These are phyloP conservation scores for Dermolepida albohirtum DNA, from an alignment of 2,888 invertebrate genomes.

Conservation along the genomic window DNA sequence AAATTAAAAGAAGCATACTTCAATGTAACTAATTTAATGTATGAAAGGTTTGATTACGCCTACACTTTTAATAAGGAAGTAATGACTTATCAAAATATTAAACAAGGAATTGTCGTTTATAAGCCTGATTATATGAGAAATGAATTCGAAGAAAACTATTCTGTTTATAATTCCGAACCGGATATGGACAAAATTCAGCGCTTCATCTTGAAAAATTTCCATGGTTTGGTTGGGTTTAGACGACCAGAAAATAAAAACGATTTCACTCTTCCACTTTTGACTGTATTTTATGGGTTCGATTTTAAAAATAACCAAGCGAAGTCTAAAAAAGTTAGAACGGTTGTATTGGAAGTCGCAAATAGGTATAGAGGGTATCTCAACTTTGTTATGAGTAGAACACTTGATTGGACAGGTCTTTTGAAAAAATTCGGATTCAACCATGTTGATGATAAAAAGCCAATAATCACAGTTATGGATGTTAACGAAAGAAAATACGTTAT, in stretches of 20 bases:
- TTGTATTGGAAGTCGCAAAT: slow-evolving; percentile 8
- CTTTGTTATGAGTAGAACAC: slow-evolving; percentile 24
- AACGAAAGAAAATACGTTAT: slow-evolving; percentile 31
- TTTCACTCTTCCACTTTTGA: slow-evolving; percentile 12
- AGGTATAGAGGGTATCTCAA: slow-evolving; percentile 11
- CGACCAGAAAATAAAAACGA: slow-evolving; percentile 26
- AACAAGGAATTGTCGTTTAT: slow-evolving; percentile 21
- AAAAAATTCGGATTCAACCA: slow-evolving; percentile 15
- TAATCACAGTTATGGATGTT: not conserved
- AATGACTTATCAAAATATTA: slow-evolving; percentile 18
- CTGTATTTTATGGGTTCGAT: slow-evolving; percentile 27
- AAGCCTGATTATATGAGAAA: slow-evolving; percentile 39
- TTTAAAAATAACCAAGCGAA: not conserved
- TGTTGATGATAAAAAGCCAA: not conserved
- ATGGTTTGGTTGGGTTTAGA: slow-evolving; percentile 32
- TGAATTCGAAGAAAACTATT: slow-evolving; percentile 23
- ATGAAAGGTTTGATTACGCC: slow-evolving; percentile 33
- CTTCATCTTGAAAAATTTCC: slow-evolving; percentile 28
- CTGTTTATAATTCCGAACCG: slow-evolving; percentile 19
- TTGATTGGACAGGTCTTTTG: slow-evolving; percentile 16
- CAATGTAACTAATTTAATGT: slow-evolving; percentile 36
- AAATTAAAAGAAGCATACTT: slow-evolving; percentile 28
- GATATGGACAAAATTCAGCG: slow-evolving; percentile 20
- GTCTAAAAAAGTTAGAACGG: slow-evolving; percentile 3
- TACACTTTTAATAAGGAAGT: slow-evolving; percentile 8